phyloP scores from a whole-genome alignment of 2,797 vertebrate species.

The Ambastaia sidthimunki region DNA sequence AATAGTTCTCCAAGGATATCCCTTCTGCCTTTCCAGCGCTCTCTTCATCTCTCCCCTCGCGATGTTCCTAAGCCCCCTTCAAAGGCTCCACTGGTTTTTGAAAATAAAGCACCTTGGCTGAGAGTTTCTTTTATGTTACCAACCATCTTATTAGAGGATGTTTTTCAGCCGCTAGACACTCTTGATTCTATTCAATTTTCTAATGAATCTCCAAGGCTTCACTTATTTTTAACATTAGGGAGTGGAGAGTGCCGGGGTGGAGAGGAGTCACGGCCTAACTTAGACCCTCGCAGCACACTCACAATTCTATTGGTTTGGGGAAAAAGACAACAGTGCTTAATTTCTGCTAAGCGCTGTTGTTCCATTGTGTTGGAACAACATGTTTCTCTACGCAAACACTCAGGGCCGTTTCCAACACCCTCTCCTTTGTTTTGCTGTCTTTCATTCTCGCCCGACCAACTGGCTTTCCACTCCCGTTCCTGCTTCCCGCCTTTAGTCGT shows the following conservation, averaged over 20 bases:
- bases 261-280: conserved; percentile 42
- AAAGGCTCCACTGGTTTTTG: conserved; percentile 59
- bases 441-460: conserved; percentile 22
- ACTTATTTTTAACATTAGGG: conserved; percentile 54
- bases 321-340: conserved; percentile 27
- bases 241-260: conserved; percentile 36
- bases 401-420: conserved; percentile 62
- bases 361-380: conserved; percentile 27
- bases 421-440: conserved; percentile 50
- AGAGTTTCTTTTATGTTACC: conserved; percentile 62
- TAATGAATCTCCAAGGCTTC: conserved; percentile 59
- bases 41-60: conserved; percentile 54
- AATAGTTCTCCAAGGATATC: conserved; percentile 62
- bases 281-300: conserved; percentile 23
- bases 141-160: conserved; percentile 59
- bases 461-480: conserved; percentile 35
- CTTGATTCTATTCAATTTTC: conserved; percentile 64
- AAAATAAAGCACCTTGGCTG: conserved; percentile 64
- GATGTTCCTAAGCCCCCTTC: conserved; percentile 62
- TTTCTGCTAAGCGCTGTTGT: conserved; percentile 22
- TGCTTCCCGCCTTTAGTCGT: conserved; percentile 40
- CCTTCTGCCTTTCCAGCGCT: conserved; percentile 47
- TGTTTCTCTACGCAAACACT: conserved; percentile 18
- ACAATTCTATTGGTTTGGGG: conserved; percentile 7
- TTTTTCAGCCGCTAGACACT: conserved; percentile 56